These are phyloP conservation scores for Muntiacus muntjak DNA, from an alignment of 2,113 vertebrate genomes.

Conservation along the genomic window DNA sequence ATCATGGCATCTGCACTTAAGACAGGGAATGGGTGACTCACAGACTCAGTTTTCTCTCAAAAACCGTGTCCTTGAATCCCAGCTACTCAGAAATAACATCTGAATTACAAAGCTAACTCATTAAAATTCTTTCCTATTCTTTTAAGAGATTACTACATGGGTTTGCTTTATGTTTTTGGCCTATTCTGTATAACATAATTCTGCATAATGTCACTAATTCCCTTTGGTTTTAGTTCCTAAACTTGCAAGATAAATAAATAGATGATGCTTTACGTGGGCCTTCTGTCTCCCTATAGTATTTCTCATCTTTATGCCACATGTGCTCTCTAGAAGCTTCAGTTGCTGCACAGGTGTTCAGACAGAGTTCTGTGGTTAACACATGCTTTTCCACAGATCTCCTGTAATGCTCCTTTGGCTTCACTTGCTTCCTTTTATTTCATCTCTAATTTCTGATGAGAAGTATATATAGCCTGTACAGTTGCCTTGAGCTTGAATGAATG, in stretches of 20 bases:
- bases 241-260: neutral
- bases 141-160: neutral
- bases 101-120: neutral
- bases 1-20: neutral
- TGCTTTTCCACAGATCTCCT: neutral
- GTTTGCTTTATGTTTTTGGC: neutral
- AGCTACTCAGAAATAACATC: neutral
- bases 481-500: neutral
- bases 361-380: neutral
- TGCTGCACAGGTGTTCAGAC: neutral
- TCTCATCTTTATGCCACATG: neutral
- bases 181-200: neutral
- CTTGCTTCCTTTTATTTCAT: neutral
- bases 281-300: too few species aligned
- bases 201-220: neutral
- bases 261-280: neutral
- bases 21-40: neutral
- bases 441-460: neutral
- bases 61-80: neutral
- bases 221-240: neutral
- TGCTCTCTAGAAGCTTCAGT: neutral
- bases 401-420: neutral
- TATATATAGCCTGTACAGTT: slow-evolving; percentile 16
- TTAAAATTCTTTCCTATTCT: neutral
- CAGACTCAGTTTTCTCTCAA: neutral